Percentiles rank a stretch among this genome's conserved stretches.
Evolutionary conservation across 1,140 invertebrate species (phyloP).

Genomic region (Bombus soroeensis): DNA sequence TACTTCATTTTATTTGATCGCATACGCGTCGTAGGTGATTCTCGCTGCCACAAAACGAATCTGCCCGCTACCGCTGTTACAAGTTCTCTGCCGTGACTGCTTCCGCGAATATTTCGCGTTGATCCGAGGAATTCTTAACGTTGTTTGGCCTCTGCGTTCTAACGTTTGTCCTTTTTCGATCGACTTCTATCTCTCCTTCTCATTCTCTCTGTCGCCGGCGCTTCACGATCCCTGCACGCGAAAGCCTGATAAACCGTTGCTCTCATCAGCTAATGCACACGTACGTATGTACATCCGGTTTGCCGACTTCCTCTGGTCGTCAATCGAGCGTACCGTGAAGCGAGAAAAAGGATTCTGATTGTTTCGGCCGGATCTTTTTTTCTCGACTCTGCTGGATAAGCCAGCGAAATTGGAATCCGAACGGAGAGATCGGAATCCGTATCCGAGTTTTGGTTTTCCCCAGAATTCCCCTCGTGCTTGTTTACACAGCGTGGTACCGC

Average conservation of each 20-base stretch:
- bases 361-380: slow-evolving; percentile 6
- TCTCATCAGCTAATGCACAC: slow-evolving; percentile 65
- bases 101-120: not conserved
- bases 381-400: not conserved
- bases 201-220: not conserved
- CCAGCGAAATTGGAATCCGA: slow-evolving; percentile 31
- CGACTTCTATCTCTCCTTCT: not conserved
- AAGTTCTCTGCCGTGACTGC: too few relatives aligned
- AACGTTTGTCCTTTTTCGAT: not conserved
- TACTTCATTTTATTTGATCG: too few relatives aligned
- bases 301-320: slow-evolving; percentile 20
- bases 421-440: not conserved
- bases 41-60: not conserved
- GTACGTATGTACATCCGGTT: slow-evolving; percentile 19
- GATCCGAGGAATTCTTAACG: not conserved
- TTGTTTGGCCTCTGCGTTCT: not conserved
- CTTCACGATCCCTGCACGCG: slow-evolving; percentile 7
- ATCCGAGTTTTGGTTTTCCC: not conserved
- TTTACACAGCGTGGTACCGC: not conserved
- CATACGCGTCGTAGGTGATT: too few relatives aligned
- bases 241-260: slow-evolving; percentile 48
- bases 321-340: not conserved
- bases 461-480: not conserved
- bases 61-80: too few relatives aligned
- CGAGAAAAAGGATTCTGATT: slow-evolving; percentile 22